Percentiles rank a stretch among this genome's conserved stretches.
Evolutionary conservation across 1,140 invertebrate species (phyloP).

Genomic region (Drosophila murphyi): DNA sequence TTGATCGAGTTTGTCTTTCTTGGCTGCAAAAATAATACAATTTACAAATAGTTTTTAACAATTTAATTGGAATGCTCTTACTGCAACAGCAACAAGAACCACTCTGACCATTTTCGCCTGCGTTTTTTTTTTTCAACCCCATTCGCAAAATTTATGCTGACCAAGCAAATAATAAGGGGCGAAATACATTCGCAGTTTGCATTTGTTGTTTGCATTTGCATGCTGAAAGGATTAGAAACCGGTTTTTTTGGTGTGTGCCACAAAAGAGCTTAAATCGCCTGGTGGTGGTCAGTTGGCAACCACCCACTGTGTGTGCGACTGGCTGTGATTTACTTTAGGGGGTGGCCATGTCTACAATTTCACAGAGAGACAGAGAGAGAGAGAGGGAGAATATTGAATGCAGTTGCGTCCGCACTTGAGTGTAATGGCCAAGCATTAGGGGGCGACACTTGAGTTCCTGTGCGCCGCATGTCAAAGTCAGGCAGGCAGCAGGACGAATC

Average conservation of each 20-base stretch:
- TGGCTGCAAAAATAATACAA: conserved; percentile 19
- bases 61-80: conserved; percentile 17
- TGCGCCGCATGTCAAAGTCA: conserved; percentile 67
- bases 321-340: conserved; percentile 40
- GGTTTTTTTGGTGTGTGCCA: conserved; percentile 33
- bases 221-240: conserved; percentile 53
- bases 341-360: conserved; percentile 32
- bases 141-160: conserved; percentile 37
- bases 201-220: conserved; percentile 42
- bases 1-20: conserved; percentile 37
- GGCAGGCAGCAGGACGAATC: conserved; percentile 5
- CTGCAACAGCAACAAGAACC: conserved; percentile 1
- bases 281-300: conserved; percentile 17
- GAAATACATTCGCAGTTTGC: conserved; percentile 12
- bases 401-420: conserved; percentile 38
- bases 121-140: conserved; percentile 25
- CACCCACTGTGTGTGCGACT: conserved; percentile 15
- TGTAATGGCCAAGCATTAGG: conserved; percentile 47
- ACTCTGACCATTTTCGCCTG: conserved; percentile 13
- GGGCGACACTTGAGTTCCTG: conserved; percentile 44
- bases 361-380: conserved; percentile 13
- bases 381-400: conserved; percentile 13
- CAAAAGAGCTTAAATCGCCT: conserved; percentile 43
- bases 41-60: conserved; percentile 16
- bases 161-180: conserved; percentile 32